Conservation (phyloP, 1,140 invertebrate genomes). For the Heliconius himera region DNA sequence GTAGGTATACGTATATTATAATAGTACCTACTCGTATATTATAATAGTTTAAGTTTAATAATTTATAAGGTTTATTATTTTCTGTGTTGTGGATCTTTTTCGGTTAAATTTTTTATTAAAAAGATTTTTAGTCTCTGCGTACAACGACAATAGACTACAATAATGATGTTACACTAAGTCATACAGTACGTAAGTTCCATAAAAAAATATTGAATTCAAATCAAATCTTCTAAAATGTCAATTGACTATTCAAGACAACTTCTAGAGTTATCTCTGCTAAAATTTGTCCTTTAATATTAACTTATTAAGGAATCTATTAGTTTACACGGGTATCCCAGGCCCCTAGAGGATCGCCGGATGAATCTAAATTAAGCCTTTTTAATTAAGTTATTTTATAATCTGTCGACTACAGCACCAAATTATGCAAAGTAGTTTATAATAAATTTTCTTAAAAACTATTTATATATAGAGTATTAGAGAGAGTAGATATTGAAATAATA, state of each 20-base stretch:
- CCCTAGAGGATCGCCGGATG: constrained; percentile 1
- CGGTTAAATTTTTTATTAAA: too few species aligned
- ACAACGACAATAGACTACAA: too few species aligned
- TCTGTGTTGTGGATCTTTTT: too few species aligned
- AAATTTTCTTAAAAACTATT: not conserved
- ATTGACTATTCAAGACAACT: not conserved
- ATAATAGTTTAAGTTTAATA: too few species aligned
- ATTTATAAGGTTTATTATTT: too few species aligned
- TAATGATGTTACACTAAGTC: too few species aligned
- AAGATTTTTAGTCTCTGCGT: too few species aligned
- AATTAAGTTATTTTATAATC: constrained; percentile 12
- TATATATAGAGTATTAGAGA: not conserved
- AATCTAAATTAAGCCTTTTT: constrained; percentile 4
- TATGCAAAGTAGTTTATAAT: not conserved
- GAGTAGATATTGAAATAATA: not conserved
- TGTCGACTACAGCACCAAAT: not conserved
- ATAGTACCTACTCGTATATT: too few species aligned
- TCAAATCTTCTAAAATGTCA: not conserved
- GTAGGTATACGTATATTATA: too few species aligned
- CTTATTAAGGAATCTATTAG: constrained; percentile 5
- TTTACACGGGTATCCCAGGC: not conserved
- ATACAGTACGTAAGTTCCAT: too few species aligned
- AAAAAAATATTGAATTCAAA: too few species aligned
- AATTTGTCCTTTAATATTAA: not conserved
- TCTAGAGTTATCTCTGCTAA: not conserved